Percentiles rank a stretch among this genome's conserved stretches.
Evolutionary conservation across 2,113 vertebrate genomes (phyloP).

Genomic region (rat (Rattus norvegicus)): GRCr8 NC_086028.1:73835501-73836000

Average conservation of each 20-base stretch:
- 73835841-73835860: fast-evolving
- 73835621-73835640: too few species aligned
- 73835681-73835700: fast-evolving
- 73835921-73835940: slow-evolving; percentile 71
- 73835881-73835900: slow-evolving; percentile 53
- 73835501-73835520: not conserved
- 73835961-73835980: not conserved
- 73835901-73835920: slow-evolving; percentile 74
- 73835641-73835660: not conserved
- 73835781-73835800: not conserved
- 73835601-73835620: not conserved
- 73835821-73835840: fast-evolving
- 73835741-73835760: not conserved
- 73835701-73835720: slow-evolving; percentile 2
- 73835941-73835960: slow-evolving; percentile 26
- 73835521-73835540: not conserved
- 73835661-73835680: not conserved
- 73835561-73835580: not conserved
- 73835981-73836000: slow-evolving; percentile 59
- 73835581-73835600: not conserved
- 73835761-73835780: not conserved
- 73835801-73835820: slow-evolving; percentile 3
- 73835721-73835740: not conserved
- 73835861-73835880: not conserved
- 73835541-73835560: not conserved